Conservation (phyloP, 1,140 invertebrate genomes). For the Drosophila lowei region DNA sequence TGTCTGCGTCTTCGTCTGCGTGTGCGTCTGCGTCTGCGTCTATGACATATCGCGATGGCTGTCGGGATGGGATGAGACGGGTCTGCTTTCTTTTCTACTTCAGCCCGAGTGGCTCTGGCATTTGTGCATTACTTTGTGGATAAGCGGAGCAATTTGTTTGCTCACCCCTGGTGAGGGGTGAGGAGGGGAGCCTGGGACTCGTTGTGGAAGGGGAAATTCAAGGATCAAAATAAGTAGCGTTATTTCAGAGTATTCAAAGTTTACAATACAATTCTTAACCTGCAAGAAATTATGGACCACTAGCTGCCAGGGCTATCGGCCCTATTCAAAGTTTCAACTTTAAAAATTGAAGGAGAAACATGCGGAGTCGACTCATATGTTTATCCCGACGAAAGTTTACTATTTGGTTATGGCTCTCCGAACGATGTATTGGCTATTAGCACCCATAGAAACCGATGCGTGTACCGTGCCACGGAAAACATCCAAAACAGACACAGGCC, state of each 20-base stretch:
- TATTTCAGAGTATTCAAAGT: no score
- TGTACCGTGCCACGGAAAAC: slow-evolving; percentile 16
- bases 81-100: slow-evolving; percentile 53
- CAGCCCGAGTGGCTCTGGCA: slow-evolving; percentile 22
- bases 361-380: no score
- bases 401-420: neutral
- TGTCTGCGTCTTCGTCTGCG: slow-evolving; percentile 35
- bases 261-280: no score
- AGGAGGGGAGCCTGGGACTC: neutral
- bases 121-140: slow-evolving; percentile 3
- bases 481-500: neutral
- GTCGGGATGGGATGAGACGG: neutral
- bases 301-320: no score
- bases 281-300: no score
- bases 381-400: no score
- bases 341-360: no score
- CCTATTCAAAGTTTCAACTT: neutral
- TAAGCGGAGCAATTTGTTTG: neutral
- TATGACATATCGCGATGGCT: slow-evolving; percentile 69
- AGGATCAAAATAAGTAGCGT: no score
- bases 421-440: neutral
- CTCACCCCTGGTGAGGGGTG: no score
- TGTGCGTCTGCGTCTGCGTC: slow-evolving; percentile 34
- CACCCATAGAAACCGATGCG: neutral
- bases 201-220: neutral